Conservation (phyloP, 1,140 invertebrate genomes). For the Ceratitis capitata region DNA sequence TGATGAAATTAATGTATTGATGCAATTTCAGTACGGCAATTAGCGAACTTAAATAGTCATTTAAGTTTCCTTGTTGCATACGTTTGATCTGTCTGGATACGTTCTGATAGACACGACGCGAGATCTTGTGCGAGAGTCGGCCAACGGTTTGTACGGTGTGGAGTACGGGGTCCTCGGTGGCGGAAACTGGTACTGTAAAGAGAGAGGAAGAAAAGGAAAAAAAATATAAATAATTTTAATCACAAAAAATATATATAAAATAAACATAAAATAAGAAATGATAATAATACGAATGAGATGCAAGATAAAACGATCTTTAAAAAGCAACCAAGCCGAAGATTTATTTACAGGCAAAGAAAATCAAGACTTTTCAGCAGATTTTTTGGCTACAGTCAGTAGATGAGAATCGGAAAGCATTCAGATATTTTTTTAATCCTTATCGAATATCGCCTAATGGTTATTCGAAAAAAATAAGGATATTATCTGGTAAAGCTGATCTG, state of each 20-base stretch:
- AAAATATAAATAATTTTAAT: slow-evolving; percentile 3
- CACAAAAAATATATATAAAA: background rate
- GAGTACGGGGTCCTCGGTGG: slow-evolving; percentile 72
- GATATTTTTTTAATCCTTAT: too few species aligned
- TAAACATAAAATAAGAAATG: too few species aligned
- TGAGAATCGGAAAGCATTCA: too few species aligned
- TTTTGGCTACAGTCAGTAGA: too few species aligned
- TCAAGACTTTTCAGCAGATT: too few species aligned
- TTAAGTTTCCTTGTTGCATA: slow-evolving; percentile 70
- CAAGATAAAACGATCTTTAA: too few species aligned
- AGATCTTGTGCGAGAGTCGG: slow-evolving; percentile 75
- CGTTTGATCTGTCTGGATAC: slow-evolving; percentile 71
- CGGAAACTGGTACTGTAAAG: slow-evolving; percentile 69
- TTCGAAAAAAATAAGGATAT: too few species aligned
- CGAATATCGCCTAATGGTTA: too few species aligned
- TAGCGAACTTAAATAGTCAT: slow-evolving; percentile 70
- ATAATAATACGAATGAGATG: too few species aligned
- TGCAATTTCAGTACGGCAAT: slow-evolving; percentile 73
- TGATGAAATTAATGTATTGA: slow-evolving; percentile 67
- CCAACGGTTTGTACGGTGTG: slow-evolving; percentile 78
- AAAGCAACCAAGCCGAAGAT: too few species aligned
- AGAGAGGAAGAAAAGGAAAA: background rate
- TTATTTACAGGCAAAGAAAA: too few species aligned
- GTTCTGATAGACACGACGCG: slow-evolving; percentile 73
- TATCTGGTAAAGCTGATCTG: too few species aligned